Base-by-base conservation (phyloP, 2,113 vertebrate genomes). In the Cinclus mexicanus region DNA sequence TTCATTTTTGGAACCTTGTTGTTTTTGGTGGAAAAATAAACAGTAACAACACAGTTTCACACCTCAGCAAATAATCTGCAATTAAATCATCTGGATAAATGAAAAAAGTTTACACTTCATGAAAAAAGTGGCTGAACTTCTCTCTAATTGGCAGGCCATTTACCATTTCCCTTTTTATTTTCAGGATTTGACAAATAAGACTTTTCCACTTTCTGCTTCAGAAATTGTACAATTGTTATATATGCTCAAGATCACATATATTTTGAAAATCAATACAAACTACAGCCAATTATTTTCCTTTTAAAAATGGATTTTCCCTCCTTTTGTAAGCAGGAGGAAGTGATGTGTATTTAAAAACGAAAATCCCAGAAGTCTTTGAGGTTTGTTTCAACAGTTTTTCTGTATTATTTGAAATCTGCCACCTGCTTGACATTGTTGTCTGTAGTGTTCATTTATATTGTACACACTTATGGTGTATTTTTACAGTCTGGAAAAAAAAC, bases 21-120 rank as follows among this genome's bases (percentile, higher is more conserved):
- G 5, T 89, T 87, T 79, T 41, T 87, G 7, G 8, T 76, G n/a
- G 17, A 84, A 79, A 93, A 87, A 79, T 37, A 64, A 87, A 85
- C 10, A 52, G 4, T 11, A 81, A 33, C 5, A 63, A 13, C 7
- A 17, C 5, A 68, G 35, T 46, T 87, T 92, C 21, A 71, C 42
- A 90, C 16, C 7, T 78, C 41, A 65, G 17, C 12, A 87, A 79
- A 68, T 56, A 82, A 68, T 56, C 11, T 79, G 52, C 18, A 68
- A 67, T 39, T 78, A 78, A 89, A 81, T 93, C 21, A 78, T 33
- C 29, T 52, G 44, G 29, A 68, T 46, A 80, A 90, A 72, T 64
- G 4, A 94, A 71, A 64, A 63, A 2, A 85, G 6, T 12, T 87
- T 26, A 46, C n/a, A 49, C 1, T 14, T 72, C 0, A 0, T 74